phyloP scores from a whole-genome alignment of 2,113 vertebrate genomes.

The Vulpes vulpes region DNA sequence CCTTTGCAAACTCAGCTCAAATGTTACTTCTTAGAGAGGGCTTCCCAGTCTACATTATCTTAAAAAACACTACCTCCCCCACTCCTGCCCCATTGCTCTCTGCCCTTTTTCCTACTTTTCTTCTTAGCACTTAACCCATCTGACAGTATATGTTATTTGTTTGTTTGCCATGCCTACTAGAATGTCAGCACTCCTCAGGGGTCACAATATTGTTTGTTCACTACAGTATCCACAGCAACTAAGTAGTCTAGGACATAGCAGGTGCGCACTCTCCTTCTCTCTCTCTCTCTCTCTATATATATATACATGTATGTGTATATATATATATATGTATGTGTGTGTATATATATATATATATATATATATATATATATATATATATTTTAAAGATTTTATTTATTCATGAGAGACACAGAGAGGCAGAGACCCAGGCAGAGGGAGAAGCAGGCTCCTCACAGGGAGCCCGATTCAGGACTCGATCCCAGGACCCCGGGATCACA shows the following conservation, averaged over 20 bases:
- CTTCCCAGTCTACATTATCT: not conserved
- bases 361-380: no score
- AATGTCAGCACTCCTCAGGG: not conserved
- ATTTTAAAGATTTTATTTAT: no score
- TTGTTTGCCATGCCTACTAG: not conserved
- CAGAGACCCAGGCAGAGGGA: no score
- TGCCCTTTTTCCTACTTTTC: not conserved
- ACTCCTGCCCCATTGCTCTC: not conserved
- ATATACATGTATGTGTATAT: fast-evolving
- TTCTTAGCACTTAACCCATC: not conserved
- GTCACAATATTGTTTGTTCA: not conserved
- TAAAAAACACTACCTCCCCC: not conserved
- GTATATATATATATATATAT: no score
- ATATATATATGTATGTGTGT: no score
- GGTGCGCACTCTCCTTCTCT: not conserved
- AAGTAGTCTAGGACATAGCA: not conserved
- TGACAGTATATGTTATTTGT: not conserved
- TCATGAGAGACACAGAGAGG: no score
- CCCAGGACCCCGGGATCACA: no score
- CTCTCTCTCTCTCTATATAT: no score
- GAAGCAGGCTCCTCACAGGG: no score
- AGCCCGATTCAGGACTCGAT: no score
- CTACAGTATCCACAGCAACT: not conserved
- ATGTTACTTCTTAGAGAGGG: not conserved
- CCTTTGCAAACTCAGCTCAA: slow-evolving; percentile 7